Percentiles rank a stretch among this genome's conserved stretches.
These are phyloP conservation scores for Thereva nobilitata DNA, from an alignment of 2,888 invertebrate genomes.

Conservation along the genomic window DNA sequence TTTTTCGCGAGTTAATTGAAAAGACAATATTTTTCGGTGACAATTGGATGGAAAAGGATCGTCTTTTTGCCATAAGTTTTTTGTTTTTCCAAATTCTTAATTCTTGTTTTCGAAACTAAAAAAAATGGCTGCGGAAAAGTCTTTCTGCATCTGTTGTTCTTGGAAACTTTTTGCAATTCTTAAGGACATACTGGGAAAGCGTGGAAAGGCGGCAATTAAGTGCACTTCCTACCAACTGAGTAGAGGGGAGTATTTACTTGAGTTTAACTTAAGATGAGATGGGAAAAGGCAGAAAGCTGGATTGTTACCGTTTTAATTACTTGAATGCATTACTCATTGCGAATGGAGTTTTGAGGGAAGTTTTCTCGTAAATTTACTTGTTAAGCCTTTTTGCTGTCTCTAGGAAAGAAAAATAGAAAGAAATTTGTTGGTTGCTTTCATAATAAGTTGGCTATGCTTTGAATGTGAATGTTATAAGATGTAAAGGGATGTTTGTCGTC, in stretches of 20 bases:
- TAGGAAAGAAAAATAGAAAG: no score
- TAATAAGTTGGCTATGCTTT: no score
- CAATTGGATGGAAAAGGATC: slow-evolving; percentile 8
- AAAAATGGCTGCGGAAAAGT: background rate
- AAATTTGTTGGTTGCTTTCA: no score
- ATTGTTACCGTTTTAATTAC: slow-evolving; percentile 29
- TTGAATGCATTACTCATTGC: slow-evolving; percentile 18
- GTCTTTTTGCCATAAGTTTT: background rate
- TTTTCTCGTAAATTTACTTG: background rate
- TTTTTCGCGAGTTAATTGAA: slow-evolving; percentile 30
- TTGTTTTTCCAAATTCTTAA: background rate
- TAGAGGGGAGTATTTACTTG: slow-evolving; percentile 15
- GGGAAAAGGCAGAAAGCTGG: slow-evolving; percentile 3
- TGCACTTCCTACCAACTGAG: slow-evolving; percentile 2
- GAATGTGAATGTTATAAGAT: no score
- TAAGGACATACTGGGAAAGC: slow-evolving; percentile 5
- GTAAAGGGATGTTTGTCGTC: no score
- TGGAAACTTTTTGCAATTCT: slow-evolving; percentile 14
- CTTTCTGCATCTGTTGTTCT: slow-evolving; percentile 18
- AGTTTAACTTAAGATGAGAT: slow-evolving; percentile 6
- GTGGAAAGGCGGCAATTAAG: slow-evolving; percentile 19
- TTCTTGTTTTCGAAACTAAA: no score
- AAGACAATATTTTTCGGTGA: slow-evolving; percentile 3
- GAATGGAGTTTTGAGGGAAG: background rate
- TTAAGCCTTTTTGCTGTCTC: no score